Evolutionary conservation across 2,888 invertebrate genomes (phyloP), one percentile per base, ranked within the genome.

Genomic region (Amphipyra tragopoginis): DNA sequence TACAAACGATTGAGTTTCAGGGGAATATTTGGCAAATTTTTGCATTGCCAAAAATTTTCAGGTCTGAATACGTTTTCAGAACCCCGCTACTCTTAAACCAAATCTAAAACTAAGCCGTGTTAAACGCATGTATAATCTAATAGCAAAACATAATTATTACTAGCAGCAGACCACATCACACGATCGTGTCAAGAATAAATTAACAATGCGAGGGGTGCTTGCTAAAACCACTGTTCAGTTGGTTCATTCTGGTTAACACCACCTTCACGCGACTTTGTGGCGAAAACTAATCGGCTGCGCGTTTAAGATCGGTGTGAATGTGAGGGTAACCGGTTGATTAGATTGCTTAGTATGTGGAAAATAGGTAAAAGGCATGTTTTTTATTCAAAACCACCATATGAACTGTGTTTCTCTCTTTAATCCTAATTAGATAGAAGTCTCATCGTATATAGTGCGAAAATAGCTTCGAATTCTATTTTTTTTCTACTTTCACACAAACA

Each of bases 161-260:
- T 33, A 47, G 43, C 11, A 13, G 9, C 36, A 40, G 45, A 3
- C 42, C 9, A 57, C 54, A 45, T 45, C 50, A 61, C 39, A 9
- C 11, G n/a, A 13, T 21, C 11, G 39, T 29, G 53, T 62, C 40
- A 4, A 51, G 14, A 59, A 40, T 52, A 55, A 54, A 59, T 56
- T 39, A 56, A 52, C 52, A 50, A 44, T 43, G n/a, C 11, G 52
- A 58, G 49, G 74, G 71, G 64, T 73, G 75, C 57, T 47, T 29
- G 58, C 36, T 67, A 13, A 50, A 67, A 70, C 70, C 44, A 69
- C 58, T 39, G 49, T 8, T 36, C 10, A 51, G 36, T 63, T 75
- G 65, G 79, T 81, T 75, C 15, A 61, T 75, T 73, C 81, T 75
- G 61, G 81, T 78, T 81, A 48, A 1, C 15, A 15, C 72, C 66